Conservation (phyloP, 2,113 vertebrate species). For the Calidris pygmaea region DNA sequence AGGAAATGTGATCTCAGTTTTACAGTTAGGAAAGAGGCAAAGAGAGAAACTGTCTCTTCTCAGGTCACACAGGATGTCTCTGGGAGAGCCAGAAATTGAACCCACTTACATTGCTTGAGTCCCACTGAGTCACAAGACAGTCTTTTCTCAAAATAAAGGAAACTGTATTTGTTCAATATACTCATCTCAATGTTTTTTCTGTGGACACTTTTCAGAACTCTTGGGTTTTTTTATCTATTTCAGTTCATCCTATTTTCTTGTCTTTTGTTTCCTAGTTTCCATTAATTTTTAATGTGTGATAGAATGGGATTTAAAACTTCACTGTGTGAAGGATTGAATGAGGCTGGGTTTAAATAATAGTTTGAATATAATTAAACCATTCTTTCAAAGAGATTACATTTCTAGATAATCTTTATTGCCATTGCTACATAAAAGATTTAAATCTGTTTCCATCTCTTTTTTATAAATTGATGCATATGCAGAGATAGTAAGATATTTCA, state of each 20-base stretch:
- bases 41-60: neutral
- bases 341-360: neutral
- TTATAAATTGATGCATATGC: neutral
- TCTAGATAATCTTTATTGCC: slow-evolving; percentile 17
- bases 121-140: neutral
- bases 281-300: neutral
- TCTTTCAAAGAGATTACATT: slow-evolving; percentile 15
- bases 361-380: neutral
- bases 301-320: neutral
- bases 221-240: neutral
- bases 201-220: neutral
- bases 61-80: neutral
- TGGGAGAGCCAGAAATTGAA: neutral
- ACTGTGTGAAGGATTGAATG: neutral
- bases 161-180: neutral
- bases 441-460: neutral
- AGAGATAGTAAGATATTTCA: neutral
- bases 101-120: neutral
- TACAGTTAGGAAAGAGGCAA: neutral
- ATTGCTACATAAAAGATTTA: neutral
- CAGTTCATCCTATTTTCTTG: neutral
- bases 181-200: neutral
- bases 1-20: neutral
- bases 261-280: neutral
- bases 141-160: neutral